phyloP scores from a whole-genome alignment of 2,888 invertebrate species.

The Macrosiphum euphorbiae region DNA sequence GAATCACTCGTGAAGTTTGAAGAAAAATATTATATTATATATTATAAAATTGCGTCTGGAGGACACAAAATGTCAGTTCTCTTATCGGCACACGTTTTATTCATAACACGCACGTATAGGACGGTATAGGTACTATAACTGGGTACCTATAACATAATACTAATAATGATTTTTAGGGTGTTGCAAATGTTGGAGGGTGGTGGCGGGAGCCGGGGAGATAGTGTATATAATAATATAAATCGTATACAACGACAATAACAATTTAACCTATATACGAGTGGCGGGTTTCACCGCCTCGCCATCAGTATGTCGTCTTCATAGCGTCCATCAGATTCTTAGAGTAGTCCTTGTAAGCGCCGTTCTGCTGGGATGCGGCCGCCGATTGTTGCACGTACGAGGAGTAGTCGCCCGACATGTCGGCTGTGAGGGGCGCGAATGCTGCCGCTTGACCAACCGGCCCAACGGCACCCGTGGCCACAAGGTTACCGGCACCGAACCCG shows the following conservation, averaged over 20 bases:
- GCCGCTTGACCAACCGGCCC: slow-evolving; percentile 59
- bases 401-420: slow-evolving; percentile 66
- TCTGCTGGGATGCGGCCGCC: slow-evolving; percentile 39
- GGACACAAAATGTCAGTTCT: neutral
- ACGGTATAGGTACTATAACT: neutral
- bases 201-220: neutral
- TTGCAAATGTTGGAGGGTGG: neutral
- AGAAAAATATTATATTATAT: neutral
- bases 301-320: slow-evolving; percentile 42
- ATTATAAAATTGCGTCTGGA: neutral
- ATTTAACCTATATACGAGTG: neutral
- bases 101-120: neutral
- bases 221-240: neutral
- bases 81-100: neutral
- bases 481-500: slow-evolving; percentile 23
- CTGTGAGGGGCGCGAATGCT: slow-evolving; percentile 62
- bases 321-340: slow-evolving; percentile 57
- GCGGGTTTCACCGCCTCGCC: neutral
- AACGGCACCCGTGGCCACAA: slow-evolving; percentile 37
- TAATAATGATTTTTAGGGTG: neutral
- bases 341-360: slow-evolving; percentile 52
- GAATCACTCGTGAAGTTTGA: neutral
- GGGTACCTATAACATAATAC: neutral
- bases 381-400: slow-evolving; percentile 62
- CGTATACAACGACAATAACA: neutral